A percentile compares a stretch with the other conserved stretches of the same genome.
Evolutionary conservation across 2,888 invertebrate genomes (phyloP).

Genomic region (Nephrotoma appendiculata): DNA sequence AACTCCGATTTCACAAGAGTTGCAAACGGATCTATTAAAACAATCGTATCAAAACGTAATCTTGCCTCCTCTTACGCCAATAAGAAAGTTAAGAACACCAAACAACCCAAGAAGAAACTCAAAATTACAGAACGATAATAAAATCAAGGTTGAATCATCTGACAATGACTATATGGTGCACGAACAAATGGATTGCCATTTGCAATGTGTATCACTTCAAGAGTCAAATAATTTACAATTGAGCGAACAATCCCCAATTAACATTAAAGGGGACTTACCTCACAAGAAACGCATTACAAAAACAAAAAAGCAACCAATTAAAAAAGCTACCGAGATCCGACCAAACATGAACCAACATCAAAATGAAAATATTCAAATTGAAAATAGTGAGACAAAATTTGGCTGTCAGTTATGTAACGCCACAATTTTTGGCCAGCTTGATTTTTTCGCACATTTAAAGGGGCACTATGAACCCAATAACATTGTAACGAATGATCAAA

Average conservation of each 20-base stretch:
- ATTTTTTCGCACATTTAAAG: conserved; percentile 76
- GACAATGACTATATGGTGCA: neutral
- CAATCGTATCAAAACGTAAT: conserved; percentile 6
- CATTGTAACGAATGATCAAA: neutral
- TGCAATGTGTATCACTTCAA: neutral
- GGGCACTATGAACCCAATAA: conserved; percentile 59
- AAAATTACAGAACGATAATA: neutral
- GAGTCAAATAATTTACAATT: neutral
- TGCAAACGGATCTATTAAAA: neutral
- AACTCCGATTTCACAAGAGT: conserved; percentile 1
- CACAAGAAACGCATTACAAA: conserved; percentile 76
- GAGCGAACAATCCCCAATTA: conserved; percentile 16
- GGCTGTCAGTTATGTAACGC: conserved; percentile 66
- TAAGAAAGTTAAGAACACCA: conserved; percentile 9
- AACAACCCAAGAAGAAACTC: neutral
- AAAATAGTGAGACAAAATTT: conserved; percentile 15
- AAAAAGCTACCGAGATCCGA: neutral
- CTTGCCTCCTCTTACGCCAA: conserved; percentile 14
- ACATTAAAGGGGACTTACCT: conserved; percentile 53
- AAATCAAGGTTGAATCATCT: neutral
- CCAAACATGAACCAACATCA: neutral
- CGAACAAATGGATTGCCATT: neutral
- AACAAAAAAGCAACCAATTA: conserved; percentile 32
- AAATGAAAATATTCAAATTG: neutral
- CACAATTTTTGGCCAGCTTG: conserved; percentile 58